Conservation (phyloP, 2,888 invertebrate genomes). For the Petrophora chlorosata region DNA sequence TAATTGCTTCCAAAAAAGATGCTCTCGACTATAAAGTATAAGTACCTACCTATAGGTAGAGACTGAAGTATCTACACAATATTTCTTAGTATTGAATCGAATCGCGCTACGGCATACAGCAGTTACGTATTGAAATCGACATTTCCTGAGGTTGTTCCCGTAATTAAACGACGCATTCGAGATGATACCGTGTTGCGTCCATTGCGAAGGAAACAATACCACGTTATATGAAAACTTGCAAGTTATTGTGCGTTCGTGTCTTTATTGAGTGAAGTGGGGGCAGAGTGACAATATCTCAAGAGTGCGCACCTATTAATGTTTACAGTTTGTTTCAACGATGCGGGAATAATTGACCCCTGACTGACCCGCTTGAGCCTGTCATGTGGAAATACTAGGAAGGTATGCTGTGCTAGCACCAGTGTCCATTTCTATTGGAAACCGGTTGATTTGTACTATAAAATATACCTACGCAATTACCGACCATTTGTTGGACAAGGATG, state of each 20-base stretch:
- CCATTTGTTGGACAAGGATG: slow-evolving; percentile 35
- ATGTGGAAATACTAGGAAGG: slow-evolving; percentile 60
- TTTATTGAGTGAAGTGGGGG: slow-evolving; percentile 28
- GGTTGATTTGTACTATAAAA: slow-evolving; percentile 44
- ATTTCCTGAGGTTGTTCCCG: slow-evolving; percentile 4
- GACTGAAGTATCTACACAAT: slow-evolving; percentile 3
- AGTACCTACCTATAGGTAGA: not conserved
- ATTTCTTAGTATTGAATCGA: slow-evolving; percentile 1
- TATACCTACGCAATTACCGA: slow-evolving; percentile 33
- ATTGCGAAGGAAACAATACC: slow-evolving; percentile 8
- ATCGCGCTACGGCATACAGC: too few species aligned
- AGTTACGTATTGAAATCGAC: slow-evolving; percentile 8
- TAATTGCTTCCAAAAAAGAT: not conserved
- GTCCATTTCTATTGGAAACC: slow-evolving; percentile 43
- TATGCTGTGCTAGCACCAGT: slow-evolving; percentile 37
- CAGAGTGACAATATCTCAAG: slow-evolving; percentile 23
- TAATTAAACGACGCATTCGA: slow-evolving; percentile 10
- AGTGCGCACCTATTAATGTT: slow-evolving; percentile 40
- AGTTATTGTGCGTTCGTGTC: slow-evolving; percentile 6
- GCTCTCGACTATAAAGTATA: too few species aligned
- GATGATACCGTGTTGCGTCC: slow-evolving; percentile 4
- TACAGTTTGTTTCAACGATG: slow-evolving; percentile 42
- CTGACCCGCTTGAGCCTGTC: slow-evolving; percentile 45
- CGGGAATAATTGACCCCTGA: slow-evolving; percentile 54
- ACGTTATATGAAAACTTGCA: slow-evolving; percentile 6